These are phyloP conservation scores for Zaprionus tsacasi DNA, from an alignment of 1,140 invertebrate genomes.

Conservation along the genomic window DNA sequence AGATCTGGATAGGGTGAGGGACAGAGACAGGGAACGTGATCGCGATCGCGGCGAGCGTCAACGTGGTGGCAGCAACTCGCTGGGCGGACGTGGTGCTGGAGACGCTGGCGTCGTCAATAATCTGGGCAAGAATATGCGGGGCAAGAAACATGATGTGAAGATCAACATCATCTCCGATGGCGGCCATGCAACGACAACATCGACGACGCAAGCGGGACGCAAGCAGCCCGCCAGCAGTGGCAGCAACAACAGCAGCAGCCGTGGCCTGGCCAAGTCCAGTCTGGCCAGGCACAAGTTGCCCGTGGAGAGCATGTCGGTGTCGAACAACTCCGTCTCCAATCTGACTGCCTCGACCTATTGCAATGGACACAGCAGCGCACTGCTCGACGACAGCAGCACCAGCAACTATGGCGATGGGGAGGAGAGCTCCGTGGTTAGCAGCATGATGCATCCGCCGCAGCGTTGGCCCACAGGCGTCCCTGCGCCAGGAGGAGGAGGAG, in stretches of 20 bases:
- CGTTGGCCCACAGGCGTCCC: constrained; percentile 49
- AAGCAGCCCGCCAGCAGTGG: constrained; percentile 36
- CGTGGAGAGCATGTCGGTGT: constrained; percentile 58
- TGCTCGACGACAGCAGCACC: constrained; percentile 73
- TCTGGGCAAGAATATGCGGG: constrained; percentile 67
- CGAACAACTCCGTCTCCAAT: constrained; percentile 74
- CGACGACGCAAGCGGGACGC: neutral
- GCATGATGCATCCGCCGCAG: constrained; percentile 74
- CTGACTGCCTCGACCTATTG: constrained; percentile 77
- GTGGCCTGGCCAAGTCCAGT: neutral
- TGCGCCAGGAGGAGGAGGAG: no score
- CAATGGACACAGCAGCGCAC: constrained; percentile 58
- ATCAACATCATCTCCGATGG: constrained; percentile 81
- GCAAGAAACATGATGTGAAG: constrained; percentile 79
- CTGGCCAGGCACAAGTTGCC: constrained; percentile 41
- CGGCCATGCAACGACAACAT: constrained; percentile 15
- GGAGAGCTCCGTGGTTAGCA: constrained; percentile 79
- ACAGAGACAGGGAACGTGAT: constrained; percentile 17
- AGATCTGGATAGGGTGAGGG: constrained; percentile 6
- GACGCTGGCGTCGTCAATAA: constrained; percentile 71
- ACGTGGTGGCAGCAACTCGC: constrained; percentile 6
- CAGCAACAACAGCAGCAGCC: constrained; percentile 49
- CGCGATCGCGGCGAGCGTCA: constrained; percentile 29
- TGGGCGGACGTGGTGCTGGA: constrained; percentile 53
- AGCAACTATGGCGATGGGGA: constrained; percentile 81